Conservation (phyloP, 2,888 invertebrate species). For the Pheosia tremula region DNA sequence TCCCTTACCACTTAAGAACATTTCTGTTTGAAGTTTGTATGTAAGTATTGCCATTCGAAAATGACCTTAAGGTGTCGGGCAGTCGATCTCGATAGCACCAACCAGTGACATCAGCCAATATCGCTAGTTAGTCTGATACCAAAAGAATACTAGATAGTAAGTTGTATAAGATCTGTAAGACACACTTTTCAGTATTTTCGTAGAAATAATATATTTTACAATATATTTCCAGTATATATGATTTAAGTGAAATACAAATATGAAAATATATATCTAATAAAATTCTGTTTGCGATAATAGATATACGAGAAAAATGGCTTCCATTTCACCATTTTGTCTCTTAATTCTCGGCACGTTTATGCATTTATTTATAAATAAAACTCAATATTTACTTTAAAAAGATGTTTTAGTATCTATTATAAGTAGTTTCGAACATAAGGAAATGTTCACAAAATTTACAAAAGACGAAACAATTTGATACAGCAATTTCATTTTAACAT, state of each 20-base stretch:
- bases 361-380: background rate
- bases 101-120: background rate
- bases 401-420: background rate
- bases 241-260: too few species aligned
- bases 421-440: background rate
- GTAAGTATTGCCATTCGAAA: too few species aligned
- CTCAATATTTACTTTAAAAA: constrained; percentile 2
- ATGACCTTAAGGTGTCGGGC: too few species aligned
- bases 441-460: background rate
- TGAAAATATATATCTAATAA: too few species aligned
- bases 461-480: background rate
- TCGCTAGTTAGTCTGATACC: background rate
- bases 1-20: too few species aligned
- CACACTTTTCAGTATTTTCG: constrained; percentile 19
- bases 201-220: constrained; percentile 6
- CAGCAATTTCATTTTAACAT: background rate
- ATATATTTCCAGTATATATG: background rate
- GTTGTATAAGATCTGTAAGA: background rate
- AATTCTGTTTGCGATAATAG: too few species aligned
- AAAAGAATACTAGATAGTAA: background rate
- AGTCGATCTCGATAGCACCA: too few species aligned
- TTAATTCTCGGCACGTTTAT: background rate
- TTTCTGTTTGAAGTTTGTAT: too few species aligned
- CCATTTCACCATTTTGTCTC: background rate
- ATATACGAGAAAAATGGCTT: too few species aligned